Conservation (phyloP, 1,140 invertebrate genomes). For the Ceratina australensis region DNA sequence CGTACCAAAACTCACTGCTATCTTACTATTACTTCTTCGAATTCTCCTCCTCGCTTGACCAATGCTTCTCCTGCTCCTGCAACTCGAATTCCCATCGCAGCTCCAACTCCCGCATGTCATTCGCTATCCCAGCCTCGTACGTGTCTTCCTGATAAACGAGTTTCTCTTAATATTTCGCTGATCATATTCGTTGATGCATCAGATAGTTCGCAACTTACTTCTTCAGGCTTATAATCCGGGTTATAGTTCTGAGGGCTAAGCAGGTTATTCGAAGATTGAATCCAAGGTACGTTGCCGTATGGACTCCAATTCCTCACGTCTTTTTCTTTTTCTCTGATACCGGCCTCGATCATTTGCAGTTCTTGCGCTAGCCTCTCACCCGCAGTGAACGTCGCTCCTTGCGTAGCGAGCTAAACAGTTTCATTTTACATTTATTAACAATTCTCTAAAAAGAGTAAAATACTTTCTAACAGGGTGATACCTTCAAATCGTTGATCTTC, state of each 20-base stretch:
- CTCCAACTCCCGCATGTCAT: conserved; percentile 85
- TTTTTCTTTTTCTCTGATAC: conserved; percentile 84
- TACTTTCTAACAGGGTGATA: conserved; percentile 60
- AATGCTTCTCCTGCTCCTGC: conserved; percentile 84
- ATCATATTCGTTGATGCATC: background rate
- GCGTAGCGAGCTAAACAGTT: conserved; percentile 75
- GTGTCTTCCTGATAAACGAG: conserved; percentile 80
- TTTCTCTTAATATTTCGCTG: background rate
- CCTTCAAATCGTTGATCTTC: conserved; percentile 84
- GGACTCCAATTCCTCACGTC: conserved; percentile 81
- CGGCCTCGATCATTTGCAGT: conserved; percentile 84
- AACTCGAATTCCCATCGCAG: conserved; percentile 84
- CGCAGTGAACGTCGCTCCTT: conserved; percentile 79
- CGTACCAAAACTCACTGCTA: conserved; percentile 35
- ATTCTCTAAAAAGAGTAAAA: background rate
- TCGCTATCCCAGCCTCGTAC: conserved; percentile 84
- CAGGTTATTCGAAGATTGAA: conserved; percentile 71
- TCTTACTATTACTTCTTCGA: conserved; percentile 73
- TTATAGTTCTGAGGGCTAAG: conserved; percentile 70
- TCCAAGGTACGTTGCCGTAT: conserved; percentile 73
- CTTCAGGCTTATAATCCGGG: conserved; percentile 70
- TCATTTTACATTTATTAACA: background rate
- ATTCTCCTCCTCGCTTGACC: conserved; percentile 83
- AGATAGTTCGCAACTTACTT: conserved; percentile 59
- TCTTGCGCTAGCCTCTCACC: conserved; percentile 83